Conservation (phyloP, 2,113 vertebrate species). For the Hiodon alosoides region DNA sequence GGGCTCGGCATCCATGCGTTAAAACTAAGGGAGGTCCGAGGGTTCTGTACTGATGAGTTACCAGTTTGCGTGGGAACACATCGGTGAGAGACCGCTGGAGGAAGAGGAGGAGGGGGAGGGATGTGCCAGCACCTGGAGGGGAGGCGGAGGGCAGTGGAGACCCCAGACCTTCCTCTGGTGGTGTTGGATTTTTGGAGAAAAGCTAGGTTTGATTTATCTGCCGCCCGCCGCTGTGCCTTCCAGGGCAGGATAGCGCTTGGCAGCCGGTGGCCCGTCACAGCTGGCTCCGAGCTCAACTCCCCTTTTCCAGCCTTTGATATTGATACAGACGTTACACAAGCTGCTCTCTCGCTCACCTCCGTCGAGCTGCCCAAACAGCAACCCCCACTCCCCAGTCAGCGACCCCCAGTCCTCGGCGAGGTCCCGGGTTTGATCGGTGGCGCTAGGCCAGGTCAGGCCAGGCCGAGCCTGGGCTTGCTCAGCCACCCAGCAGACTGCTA, state of each 20-base stretch:
- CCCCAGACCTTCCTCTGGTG: constrained; percentile 19
- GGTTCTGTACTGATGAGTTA: too few relatives aligned
- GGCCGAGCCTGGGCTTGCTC: too few relatives aligned
- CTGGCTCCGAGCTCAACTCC: constrained; percentile 46
- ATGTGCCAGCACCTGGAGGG: background rate
- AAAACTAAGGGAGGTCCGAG: too few relatives aligned
- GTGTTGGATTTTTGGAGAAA: constrained; percentile 50
- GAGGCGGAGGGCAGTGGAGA: background rate
- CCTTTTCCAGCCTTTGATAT: constrained; percentile 58
- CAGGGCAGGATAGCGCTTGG: constrained; percentile 49
- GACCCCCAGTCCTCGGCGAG: background rate
- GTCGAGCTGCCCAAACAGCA: background rate
- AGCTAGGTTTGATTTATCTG: constrained; percentile 25
- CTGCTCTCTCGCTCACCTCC: background rate
- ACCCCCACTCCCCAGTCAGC: background rate
- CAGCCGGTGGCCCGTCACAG: constrained; percentile 42
- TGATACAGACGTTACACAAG: constrained; percentile 52
- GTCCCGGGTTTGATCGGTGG: too few relatives aligned
- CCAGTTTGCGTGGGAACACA: too few relatives aligned
- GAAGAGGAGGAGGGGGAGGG: background rate
- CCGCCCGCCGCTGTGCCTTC: constrained; percentile 52
- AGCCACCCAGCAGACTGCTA: too few relatives aligned
- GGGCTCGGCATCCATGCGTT: too few relatives aligned
- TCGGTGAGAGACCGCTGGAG: too few relatives aligned
- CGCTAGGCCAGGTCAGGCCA: too few relatives aligned